Evolutionary conservation across 2,797 vertebrate genomes (phyloP).

Genomic region (Silurus aristotelis): DNA sequence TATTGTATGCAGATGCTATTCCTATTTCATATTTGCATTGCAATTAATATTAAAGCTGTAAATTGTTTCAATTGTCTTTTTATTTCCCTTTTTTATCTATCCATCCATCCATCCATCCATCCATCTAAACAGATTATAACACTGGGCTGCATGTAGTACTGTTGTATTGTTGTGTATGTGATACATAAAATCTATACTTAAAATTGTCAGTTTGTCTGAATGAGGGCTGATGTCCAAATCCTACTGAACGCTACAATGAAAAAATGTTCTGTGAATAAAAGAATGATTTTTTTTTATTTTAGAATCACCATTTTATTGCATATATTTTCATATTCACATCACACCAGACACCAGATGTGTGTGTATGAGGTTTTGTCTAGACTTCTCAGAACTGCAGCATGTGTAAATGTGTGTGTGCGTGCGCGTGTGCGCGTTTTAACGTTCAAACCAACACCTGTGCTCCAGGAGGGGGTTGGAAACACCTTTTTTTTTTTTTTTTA

Average conservation of each 20-base stretch:
- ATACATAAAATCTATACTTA: too few relatives aligned
- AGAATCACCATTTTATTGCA: not conserved
- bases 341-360: slow-evolving; percentile 24
- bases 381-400: not conserved
- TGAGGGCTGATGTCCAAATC: not conserved
- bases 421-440: slow-evolving; percentile 22
- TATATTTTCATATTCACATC: not conserved
- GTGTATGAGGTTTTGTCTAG: not conserved
- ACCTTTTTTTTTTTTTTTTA: slow-evolving; percentile 5
- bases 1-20: not conserved
- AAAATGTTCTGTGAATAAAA: not conserved
- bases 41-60: too few relatives aligned
- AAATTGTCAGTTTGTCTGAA: too few relatives aligned
- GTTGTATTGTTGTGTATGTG: too few relatives aligned
- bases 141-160: too few relatives aligned
- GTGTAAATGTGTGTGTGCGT: slow-evolving; percentile 24
- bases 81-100: too few relatives aligned
- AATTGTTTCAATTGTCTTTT: too few relatives aligned
- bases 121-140: too few relatives aligned
- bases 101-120: too few relatives aligned
- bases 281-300: too few relatives aligned
- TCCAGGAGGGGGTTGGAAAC: slow-evolving; percentile 35
- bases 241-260: not conserved
- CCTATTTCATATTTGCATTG: too few relatives aligned
- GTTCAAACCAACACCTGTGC: slow-evolving; percentile 40